Percentiles rank a stretch among this genome's conserved stretches.
Conservation (phyloP, 2,797 vertebrate genomes). For the Epinephelus malabaricus region DNA sequence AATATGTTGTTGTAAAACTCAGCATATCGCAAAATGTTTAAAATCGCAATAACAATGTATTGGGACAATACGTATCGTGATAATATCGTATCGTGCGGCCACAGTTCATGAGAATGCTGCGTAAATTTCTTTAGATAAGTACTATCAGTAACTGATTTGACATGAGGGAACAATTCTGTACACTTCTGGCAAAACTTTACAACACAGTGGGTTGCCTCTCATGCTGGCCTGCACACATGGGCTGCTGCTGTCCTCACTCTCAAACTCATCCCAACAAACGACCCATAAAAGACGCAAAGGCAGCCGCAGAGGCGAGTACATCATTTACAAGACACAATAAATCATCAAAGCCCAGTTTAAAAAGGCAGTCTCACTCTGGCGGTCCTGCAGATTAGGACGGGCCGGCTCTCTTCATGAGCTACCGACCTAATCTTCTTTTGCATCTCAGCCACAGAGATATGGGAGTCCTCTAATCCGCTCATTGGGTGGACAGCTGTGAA, state of each 20-base stretch:
- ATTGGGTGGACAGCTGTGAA: slow-evolving; percentile 68
- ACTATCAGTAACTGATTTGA: not conserved
- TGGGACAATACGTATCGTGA: too few relatives aligned
- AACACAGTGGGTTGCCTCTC: slow-evolving; percentile 6
- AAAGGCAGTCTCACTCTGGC: slow-evolving; percentile 50
- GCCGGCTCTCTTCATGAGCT: slow-evolving; percentile 53
- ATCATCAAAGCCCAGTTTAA: slow-evolving; percentile 56
- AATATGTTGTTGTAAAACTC: too few relatives aligned
- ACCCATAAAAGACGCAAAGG: slow-evolving; percentile 19
- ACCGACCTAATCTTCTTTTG: slow-evolving; percentile 76
- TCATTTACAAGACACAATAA: slow-evolving; percentile 57
- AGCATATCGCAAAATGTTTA: too few relatives aligned
- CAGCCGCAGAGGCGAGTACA: slow-evolving; percentile 27
- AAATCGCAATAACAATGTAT: too few relatives aligned
- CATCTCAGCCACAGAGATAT: slow-evolving; percentile 71
- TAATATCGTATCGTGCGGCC: too few relatives aligned
- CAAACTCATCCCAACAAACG: slow-evolving; percentile 42
- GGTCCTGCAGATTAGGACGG: slow-evolving; percentile 55
- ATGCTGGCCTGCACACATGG: not conserved
- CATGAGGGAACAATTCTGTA: not conserved
- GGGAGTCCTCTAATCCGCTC: slow-evolving; percentile 72
- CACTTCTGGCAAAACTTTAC: not conserved
- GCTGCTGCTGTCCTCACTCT: not conserved
- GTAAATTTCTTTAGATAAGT: not conserved
- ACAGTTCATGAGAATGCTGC: slow-evolving; percentile 3